Percentiles rank a stretch among this genome's conserved stretches.
Conservation (phyloP, 2,888 invertebrate species). For the Leucozona laternaria region DNA sequence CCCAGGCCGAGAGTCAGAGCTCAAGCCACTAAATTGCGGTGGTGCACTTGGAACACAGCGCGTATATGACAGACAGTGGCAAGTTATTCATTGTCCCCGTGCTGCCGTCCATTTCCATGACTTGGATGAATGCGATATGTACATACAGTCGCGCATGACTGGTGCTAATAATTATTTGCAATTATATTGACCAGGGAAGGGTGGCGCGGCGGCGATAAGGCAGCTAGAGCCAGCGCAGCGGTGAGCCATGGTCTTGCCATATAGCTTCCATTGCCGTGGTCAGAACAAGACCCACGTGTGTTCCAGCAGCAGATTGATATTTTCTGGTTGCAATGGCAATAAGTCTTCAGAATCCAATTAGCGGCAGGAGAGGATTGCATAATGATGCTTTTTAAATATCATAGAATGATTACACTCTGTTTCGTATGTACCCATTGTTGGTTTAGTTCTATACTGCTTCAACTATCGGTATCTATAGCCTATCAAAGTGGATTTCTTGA, state of each 20-base stretch:
- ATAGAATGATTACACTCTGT: constrained; percentile 52
- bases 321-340: constrained; percentile 74
- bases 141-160: constrained; percentile 74
- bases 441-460: neutral
- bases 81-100: constrained; percentile 70
- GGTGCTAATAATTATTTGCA: constrained; percentile 75
- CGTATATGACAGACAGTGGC: constrained; percentile 70
- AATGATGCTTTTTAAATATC: constrained; percentile 65
- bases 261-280: constrained; percentile 38
- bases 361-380: constrained; percentile 71
- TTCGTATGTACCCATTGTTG: neutral
- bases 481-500: constrained; percentile 16
- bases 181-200: constrained; percentile 62
- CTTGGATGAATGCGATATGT: constrained; percentile 62
- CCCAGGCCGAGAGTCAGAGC: neutral
- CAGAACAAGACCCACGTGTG: constrained; percentile 70
- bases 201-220: neutral
- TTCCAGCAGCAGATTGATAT: constrained; percentile 62
- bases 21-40: constrained; percentile 36
- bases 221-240: neutral
- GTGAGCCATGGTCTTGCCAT: constrained; percentile 32
- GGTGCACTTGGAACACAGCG: constrained; percentile 40
- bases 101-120: constrained; percentile 41
- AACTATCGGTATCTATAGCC: neutral
- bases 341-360: constrained; percentile 74